Percentiles rank a stretch among this genome's conserved stretches.
phyloP scores from a whole-genome alignment of 2,797 vertebrate genomes.

The Sebastes cheni region DNA sequence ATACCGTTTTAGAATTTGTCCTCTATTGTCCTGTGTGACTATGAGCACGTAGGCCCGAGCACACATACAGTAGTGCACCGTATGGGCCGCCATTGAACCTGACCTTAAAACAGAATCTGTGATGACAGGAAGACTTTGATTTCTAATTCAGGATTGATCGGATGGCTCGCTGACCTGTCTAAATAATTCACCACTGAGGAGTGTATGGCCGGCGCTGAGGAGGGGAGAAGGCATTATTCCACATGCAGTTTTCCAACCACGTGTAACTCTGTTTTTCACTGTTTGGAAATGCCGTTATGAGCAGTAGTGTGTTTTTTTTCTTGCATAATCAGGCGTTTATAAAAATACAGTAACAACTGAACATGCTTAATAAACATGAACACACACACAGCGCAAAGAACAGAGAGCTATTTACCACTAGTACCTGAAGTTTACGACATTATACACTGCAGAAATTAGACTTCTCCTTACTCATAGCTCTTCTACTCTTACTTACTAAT shows the following conservation, averaged over 20 bases:
- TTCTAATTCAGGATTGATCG: conserved; percentile 65
- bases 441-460: neutral
- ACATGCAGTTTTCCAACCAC: neutral
- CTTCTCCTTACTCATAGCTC: neutral
- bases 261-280: neutral
- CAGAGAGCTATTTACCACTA: neutral
- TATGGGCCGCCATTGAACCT: conserved; percentile 30
- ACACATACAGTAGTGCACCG: neutral
- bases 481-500: neutral
- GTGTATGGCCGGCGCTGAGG: neutral
- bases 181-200: conserved; percentile 58
- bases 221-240: conserved; percentile 34
- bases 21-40: conserved; percentile 43
- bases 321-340: neutral
- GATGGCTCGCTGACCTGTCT: conserved; percentile 37
- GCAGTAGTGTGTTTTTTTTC: neutral
- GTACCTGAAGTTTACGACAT: neutral
- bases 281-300: too few species aligned
- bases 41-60: neutral
- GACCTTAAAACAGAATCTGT: conserved; percentile 50
- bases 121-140: conserved; percentile 65
- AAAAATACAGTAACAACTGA: neutral
- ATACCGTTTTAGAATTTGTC: conserved; percentile 45
- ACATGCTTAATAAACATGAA: neutral
- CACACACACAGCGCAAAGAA: neutral